Conservation (phyloP, 2,797 vertebrate genomes). For the Aselliscus stoliczkanus region DNA sequence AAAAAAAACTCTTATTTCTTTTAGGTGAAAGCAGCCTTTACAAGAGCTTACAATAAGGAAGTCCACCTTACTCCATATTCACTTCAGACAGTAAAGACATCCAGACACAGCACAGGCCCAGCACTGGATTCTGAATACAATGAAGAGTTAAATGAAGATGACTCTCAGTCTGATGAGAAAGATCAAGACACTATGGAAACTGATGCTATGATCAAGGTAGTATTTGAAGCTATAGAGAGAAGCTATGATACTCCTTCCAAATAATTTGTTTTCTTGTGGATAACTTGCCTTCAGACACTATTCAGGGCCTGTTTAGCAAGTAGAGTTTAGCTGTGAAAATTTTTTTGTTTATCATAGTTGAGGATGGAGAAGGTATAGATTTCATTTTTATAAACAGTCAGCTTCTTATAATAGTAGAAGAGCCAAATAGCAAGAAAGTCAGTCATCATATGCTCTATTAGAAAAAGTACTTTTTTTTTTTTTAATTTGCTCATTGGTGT, state of each 20-base stretch:
- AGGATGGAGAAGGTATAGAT: background rate
- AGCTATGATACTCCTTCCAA: background rate
- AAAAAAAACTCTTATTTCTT: background rate
- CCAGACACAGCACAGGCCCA: constrained; percentile 78
- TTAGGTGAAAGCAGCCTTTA: constrained; percentile 97
- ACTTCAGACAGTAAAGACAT: constrained; percentile 85
- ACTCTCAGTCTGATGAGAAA: constrained; percentile 82
- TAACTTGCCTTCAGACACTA: background rate
- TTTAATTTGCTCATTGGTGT: background rate
- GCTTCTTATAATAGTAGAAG: background rate
- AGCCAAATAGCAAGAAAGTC: background rate
- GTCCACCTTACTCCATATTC: constrained; percentile 92
- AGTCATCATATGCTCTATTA: background rate
- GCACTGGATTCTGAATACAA: constrained; percentile 75
- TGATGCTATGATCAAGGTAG: constrained; percentile 98
- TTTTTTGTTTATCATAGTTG: background rate
- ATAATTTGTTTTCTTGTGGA: background rate
- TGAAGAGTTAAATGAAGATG: constrained; percentile 79
- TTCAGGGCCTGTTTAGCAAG: background rate
- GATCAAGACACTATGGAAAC: constrained; percentile 84
- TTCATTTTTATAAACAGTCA: background rate
- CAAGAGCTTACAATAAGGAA: constrained; percentile 94
- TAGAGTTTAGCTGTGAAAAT: background rate
- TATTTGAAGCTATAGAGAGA: background rate
- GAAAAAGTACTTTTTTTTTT: background rate